Percentiles rank a stretch among this genome's conserved stretches.
phyloP scores from a whole-genome alignment of 92 coral and sea anemone species.

The Porites divaricata region DNA sequence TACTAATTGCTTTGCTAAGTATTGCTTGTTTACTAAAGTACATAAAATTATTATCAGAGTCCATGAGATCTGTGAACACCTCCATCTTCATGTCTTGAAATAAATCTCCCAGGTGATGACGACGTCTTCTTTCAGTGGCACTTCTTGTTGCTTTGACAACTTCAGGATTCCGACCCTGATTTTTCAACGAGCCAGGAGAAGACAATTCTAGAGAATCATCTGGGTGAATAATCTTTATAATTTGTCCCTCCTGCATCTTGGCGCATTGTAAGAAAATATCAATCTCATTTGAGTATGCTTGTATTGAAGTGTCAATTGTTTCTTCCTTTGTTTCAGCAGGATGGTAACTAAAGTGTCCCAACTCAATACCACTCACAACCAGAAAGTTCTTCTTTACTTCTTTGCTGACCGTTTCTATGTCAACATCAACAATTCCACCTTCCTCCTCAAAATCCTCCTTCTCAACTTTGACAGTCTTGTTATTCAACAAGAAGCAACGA shows the following conservation, averaged over 20 bases:
- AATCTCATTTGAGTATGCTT: conserved; percentile 76
- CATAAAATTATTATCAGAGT: conserved; percentile 36
- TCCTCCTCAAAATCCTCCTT: conserved; percentile 37
- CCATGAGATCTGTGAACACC: conserved; percentile 60
- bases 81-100: conserved; percentile 72
- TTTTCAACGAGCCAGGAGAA: conserved; percentile 43
- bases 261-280: conserved; percentile 81
- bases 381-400: conserved; percentile 45
- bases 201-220: conserved; percentile 56
- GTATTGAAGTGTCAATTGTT: conserved; percentile 80
- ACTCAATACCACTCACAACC: conserved; percentile 56
- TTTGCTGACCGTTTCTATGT: conserved; percentile 52
- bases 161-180: conserved; percentile 52
- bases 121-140: conserved; percentile 86
- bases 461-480: conserved; percentile 24
- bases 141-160: conserved; percentile 78
- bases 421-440: conserved; percentile 28
- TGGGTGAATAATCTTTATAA: conserved; percentile 77
- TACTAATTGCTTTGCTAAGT: conserved; percentile 67
- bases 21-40: conserved; percentile 85
- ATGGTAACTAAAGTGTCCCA: conserved; percentile 70
- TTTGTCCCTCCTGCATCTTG: conserved; percentile 63
- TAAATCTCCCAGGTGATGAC: conserved; percentile 80
- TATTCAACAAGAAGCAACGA: conserved; percentile 43
- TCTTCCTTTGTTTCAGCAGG: conserved; percentile 72